Evolutionary conservation across 2,797 vertebrate genomes (phyloP).

Genomic region (Morus bassanus): DNA sequence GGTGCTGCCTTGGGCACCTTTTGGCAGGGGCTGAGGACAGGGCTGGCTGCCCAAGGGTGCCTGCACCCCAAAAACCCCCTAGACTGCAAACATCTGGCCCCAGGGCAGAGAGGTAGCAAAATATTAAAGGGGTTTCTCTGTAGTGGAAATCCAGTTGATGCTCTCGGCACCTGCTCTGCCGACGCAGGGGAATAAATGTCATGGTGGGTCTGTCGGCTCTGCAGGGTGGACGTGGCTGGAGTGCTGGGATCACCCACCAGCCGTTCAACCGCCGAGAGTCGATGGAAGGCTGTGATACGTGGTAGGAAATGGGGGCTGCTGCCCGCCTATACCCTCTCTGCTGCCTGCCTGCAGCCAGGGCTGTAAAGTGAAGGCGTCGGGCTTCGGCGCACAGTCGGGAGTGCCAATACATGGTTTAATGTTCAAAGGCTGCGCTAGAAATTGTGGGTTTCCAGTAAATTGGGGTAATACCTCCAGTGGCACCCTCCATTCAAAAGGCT

Average conservation of each 20-base stretch:
- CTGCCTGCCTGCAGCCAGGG: background rate
- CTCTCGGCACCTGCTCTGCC: background rate
- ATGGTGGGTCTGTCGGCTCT: background rate
- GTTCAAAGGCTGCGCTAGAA: background rate
- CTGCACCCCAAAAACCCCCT: background rate
- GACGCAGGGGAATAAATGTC: background rate
- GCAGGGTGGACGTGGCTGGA: background rate
- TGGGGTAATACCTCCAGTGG: background rate
- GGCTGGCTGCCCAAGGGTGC: background rate
- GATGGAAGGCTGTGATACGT: accelerated
- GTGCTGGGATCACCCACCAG: background rate
- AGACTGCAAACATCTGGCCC: accelerated
- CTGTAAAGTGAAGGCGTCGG: accelerated
- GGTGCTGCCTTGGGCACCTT: background rate
- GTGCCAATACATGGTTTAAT: accelerated
- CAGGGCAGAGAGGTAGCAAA: accelerated
- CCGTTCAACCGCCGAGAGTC: accelerated
- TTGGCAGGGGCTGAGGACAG: background rate
- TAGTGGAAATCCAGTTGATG: accelerated
- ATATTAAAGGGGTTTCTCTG: background rate
- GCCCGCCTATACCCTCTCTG: background rate
- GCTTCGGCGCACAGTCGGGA: accelerated
- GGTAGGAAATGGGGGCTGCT: background rate
- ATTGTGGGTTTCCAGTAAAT: background rate
- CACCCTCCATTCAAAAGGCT: background rate